These are phyloP conservation scores for Poicephalus gulielmi DNA, from an alignment of 2,113 vertebrate genomes.

Conservation along the genomic window DNA sequence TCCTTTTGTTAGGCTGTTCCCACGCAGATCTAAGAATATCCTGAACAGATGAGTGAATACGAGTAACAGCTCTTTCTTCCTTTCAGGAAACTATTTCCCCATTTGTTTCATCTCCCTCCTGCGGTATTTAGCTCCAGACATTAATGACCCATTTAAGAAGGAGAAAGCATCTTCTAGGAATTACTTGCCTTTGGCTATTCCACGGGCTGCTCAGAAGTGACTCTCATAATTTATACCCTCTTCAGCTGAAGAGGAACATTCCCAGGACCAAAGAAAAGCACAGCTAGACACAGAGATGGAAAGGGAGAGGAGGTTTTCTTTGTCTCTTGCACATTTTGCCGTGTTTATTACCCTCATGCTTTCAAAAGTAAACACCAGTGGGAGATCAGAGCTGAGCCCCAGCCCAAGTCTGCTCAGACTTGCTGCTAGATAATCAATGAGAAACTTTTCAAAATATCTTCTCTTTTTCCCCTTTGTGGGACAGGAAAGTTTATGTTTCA, in stretches of 20 bases:
- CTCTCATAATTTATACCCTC: not conserved
- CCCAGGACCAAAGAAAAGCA: not conserved
- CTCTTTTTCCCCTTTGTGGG: not conserved
- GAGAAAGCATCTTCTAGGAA: not conserved
- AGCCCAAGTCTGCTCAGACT: not conserved
- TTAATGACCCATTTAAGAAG: slow-evolving; percentile 10
- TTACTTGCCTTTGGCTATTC: not conserved
- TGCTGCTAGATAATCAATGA: not conserved
- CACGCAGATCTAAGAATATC: slow-evolving; percentile 46
- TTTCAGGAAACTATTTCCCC: slow-evolving; percentile 27
- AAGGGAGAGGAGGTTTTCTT: not conserved
- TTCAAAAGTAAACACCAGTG: not conserved
- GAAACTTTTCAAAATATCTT: not conserved
- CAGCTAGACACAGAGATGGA: not conserved
- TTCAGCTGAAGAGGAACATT: not conserved
- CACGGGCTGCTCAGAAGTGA: not conserved
- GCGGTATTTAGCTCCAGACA: not conserved
- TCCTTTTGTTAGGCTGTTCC: slow-evolving; percentile 42
- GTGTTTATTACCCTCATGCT: not conserved
- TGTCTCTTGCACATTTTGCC: not conserved
- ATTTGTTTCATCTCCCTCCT: not conserved
- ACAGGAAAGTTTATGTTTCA: not conserved
- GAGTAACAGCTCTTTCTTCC: slow-evolving; percentile 19
- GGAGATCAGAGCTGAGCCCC: not conserved
- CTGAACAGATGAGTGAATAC: not conserved